Evolutionary conservation across 2,797 vertebrate species (phyloP).

Genomic region (Alca torda): DNA sequence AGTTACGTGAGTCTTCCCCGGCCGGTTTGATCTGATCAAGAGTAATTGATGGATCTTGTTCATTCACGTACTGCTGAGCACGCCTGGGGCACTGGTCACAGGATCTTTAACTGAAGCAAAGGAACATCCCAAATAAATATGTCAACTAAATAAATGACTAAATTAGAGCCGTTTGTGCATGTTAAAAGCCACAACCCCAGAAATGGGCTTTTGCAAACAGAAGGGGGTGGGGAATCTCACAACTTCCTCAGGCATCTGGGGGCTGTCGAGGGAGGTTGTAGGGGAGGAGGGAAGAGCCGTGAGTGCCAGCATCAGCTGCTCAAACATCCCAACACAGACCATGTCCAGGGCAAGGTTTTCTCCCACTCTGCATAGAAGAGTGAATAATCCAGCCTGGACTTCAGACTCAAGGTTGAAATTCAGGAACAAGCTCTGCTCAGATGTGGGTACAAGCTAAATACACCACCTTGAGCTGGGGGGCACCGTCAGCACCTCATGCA

Average conservation of each 20-base stretch:
- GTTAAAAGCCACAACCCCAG: constrained; percentile 59
- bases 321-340: not conserved
- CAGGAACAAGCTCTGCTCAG: not conserved
- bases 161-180: constrained; percentile 63
- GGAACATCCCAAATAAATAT: constrained; percentile 70
- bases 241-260: not conserved
- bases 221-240: not conserved
- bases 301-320: not conserved
- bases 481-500: not conserved
- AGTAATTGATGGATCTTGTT: constrained; percentile 67
- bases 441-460: not conserved
- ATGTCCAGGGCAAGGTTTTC: not conserved
- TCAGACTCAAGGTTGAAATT: not conserved
- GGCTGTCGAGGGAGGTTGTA: not conserved
- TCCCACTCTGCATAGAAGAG: not conserved
- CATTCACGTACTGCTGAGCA: constrained; percentile 58
- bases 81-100: constrained; percentile 45
- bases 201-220: constrained; percentile 12
- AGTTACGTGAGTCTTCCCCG: constrained; percentile 48
- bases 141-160: constrained; percentile 75
- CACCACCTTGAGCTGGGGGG: not conserved
- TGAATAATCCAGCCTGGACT: not conserved
- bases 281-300: not conserved
- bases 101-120: constrained; percentile 63
- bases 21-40: constrained; percentile 65